These are phyloP conservation scores for Rapana venosa DNA, from an alignment of 2,888 invertebrate genomes.

Conservation along the genomic window DNA sequence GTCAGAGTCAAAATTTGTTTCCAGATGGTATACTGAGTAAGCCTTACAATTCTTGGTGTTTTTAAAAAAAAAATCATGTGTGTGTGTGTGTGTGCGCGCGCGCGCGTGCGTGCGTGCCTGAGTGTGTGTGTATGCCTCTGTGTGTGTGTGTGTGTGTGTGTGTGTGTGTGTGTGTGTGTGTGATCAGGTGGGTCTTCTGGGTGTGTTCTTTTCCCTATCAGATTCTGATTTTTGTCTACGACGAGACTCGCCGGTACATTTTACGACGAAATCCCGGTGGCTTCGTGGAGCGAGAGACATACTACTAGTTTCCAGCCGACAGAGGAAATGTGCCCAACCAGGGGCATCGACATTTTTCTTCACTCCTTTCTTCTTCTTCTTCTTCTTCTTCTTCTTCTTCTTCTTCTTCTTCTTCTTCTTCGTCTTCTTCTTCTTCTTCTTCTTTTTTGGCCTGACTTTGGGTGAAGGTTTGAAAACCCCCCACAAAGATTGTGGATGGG, in stretches of 20 bases:
- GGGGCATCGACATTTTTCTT: not conserved
- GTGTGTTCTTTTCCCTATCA: slow-evolving; percentile 98
- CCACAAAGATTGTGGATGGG: no score
- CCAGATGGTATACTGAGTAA: no score
- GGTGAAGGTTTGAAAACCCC: no score
- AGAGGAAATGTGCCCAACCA: not conserved
- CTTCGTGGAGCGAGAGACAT: slow-evolving; percentile 99
- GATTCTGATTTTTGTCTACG: slow-evolving; percentile 98
- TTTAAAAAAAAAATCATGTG: no score
- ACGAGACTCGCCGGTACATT: slow-evolving; percentile 97
- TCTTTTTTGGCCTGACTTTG: no score
- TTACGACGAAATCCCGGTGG: slow-evolving; percentile 97
- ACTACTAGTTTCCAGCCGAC: slow-evolving; percentile 82
- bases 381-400: not conserved
- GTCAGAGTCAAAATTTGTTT: no score
- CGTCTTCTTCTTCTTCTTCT: no score
- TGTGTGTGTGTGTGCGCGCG: not conserved
- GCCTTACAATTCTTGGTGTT: no score
- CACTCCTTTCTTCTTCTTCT: not conserved
- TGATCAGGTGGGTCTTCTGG: slow-evolving; percentile 97
- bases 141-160: not conserved
- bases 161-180: slow-evolving; percentile 2
- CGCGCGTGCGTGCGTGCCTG: not conserved
- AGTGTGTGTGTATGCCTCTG: not conserved
- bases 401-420: no score